Percentiles rank a stretch among this genome's conserved stretches.
These are phyloP conservation scores for Acanthopagrus latus DNA, from an alignment of 2,797 vertebrate genomes.

Conservation along the genomic window DNA sequence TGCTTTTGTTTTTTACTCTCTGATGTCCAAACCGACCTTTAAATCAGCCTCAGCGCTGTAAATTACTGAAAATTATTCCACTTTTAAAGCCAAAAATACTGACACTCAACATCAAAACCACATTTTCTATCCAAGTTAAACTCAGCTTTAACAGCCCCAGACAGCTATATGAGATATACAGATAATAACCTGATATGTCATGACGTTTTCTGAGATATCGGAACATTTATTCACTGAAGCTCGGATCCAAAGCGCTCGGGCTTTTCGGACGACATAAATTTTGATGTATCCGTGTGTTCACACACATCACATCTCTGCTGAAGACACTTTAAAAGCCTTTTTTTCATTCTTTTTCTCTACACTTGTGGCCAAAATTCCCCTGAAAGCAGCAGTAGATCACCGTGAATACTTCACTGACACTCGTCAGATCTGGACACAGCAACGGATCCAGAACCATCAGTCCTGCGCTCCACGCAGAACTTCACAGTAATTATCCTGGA, in stretches of 20 bases:
- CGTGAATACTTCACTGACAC: constrained; percentile 50
- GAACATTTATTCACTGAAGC: neutral
- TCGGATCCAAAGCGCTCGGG: neutral
- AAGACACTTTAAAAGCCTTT: neutral
- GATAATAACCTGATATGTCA: constrained; percentile 17
- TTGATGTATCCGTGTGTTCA: constrained; percentile 17
- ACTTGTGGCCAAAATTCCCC: constrained; percentile 7
- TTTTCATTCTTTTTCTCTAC: neutral
- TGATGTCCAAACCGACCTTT: constrained; percentile 59
- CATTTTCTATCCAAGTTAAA: constrained; percentile 33
- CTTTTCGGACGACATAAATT: constrained; percentile 11
- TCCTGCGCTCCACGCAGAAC: neutral
- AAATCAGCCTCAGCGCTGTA: constrained; percentile 49
- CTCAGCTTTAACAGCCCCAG: constrained; percentile 6
- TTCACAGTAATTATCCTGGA: constrained; percentile 30
- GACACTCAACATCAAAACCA: constrained; percentile 53
- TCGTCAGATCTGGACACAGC: constrained; percentile 24
- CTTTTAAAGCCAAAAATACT: constrained; percentile 42
- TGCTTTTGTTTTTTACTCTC: constrained; percentile 35
- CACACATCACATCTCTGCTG: neutral
- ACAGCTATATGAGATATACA: constrained; percentile 26
- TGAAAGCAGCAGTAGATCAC: constrained; percentile 38
- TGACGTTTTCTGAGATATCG: constrained; percentile 25
- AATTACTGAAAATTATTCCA: constrained; percentile 37
- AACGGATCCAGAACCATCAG: neutral